Percentiles rank a stretch among this genome's conserved stretches.
Evolutionary conservation across 2,888 invertebrate genomes (phyloP).

Genomic region (Eupelmus urozonus): DNA sequence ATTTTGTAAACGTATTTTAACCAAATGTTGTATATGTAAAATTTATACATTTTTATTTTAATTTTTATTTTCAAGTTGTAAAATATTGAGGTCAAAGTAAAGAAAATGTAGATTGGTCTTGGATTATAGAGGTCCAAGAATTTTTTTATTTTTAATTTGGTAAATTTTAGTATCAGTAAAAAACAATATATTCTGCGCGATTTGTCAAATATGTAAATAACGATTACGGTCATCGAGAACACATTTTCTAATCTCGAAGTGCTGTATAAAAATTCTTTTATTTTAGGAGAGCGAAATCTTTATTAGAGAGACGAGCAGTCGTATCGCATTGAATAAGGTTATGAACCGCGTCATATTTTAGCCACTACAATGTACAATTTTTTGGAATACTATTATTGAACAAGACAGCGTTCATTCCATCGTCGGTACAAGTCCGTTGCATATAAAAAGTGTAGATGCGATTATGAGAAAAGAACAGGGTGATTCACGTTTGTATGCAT

Average conservation of each 20-base stretch:
- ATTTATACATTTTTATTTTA: constrained; percentile 59
- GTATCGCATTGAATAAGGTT: constrained; percentile 51
- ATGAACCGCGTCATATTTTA: constrained; percentile 57
- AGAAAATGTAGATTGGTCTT: constrained; percentile 55
- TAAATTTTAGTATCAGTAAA: constrained; percentile 56
- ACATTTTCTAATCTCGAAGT: constrained; percentile 51
- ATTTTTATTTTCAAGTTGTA: constrained; percentile 58
- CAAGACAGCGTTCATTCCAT: constrained; percentile 62
- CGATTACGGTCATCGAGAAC: constrained; percentile 47
- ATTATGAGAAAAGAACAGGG: constrained; percentile 53
- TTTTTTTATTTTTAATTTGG: constrained; percentile 59
- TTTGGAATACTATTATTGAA: constrained; percentile 56
- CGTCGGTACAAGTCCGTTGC: constrained; percentile 51
- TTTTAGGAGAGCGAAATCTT: constrained; percentile 57
- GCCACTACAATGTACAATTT: constrained; percentile 54
- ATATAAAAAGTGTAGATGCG: constrained; percentile 52
- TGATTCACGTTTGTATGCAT: constrained; percentile 53
- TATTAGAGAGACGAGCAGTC: constrained; percentile 48
- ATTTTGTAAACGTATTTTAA: constrained; percentile 61
- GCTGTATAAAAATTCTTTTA: constrained; percentile 57
- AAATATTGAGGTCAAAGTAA: constrained; percentile 54
- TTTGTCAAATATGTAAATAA: constrained; percentile 61
- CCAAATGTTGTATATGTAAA: constrained; percentile 59
- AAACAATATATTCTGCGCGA: constrained; percentile 55
- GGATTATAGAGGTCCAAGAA: constrained; percentile 37